A percentile compares a stretch with the other conserved stretches of the same genome.
Conservation (phyloP, 2,888 invertebrate genomes). For the Eristalis arbustorum region DNA sequence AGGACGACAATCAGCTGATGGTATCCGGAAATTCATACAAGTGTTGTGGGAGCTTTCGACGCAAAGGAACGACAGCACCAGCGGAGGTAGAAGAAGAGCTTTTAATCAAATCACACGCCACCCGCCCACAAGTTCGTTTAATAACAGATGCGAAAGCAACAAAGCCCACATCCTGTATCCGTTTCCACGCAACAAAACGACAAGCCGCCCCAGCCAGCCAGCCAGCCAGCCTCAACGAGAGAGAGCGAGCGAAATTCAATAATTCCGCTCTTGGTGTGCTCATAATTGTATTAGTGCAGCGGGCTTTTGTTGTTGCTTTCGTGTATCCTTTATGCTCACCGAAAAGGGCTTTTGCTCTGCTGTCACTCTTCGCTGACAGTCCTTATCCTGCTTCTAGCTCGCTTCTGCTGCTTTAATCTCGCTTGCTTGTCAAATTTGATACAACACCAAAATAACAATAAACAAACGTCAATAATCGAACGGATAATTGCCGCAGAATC, state of each 20-base stretch:
- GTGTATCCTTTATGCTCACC: conserved; percentile 25
- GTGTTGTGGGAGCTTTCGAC: conserved; percentile 55
- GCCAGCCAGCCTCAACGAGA: conserved; percentile 13
- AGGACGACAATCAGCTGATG: conserved; percentile 50
- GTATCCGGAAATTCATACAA: conserved; percentile 64
- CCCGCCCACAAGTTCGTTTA: conserved; percentile 22
- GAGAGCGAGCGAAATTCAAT: conserved; percentile 35
- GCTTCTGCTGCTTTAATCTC: conserved; percentile 62
- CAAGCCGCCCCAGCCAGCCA: not conserved
- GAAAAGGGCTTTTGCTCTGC: conserved; percentile 57
- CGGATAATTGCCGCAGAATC: not conserved
- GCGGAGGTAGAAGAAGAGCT: conserved; percentile 51
- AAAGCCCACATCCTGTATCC: conserved; percentile 30
- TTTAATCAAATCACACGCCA: conserved; percentile 61
- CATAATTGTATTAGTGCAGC: conserved; percentile 42
- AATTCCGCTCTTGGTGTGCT: conserved; percentile 35
- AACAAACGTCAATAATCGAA: conserved; percentile 15
- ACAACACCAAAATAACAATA: conserved; percentile 26
- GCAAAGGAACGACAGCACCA: conserved; percentile 8
- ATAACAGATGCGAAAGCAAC: conserved; percentile 37
- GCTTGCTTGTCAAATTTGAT: conserved; percentile 46
- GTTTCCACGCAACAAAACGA: conserved; percentile 4
- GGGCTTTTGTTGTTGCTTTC: conserved; percentile 44
- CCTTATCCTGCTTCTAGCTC: conserved; percentile 62
- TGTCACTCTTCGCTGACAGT: conserved; percentile 59